Conservation (phyloP, 2,797 vertebrate species). For the Pangasius sanitwongsei region DNA sequence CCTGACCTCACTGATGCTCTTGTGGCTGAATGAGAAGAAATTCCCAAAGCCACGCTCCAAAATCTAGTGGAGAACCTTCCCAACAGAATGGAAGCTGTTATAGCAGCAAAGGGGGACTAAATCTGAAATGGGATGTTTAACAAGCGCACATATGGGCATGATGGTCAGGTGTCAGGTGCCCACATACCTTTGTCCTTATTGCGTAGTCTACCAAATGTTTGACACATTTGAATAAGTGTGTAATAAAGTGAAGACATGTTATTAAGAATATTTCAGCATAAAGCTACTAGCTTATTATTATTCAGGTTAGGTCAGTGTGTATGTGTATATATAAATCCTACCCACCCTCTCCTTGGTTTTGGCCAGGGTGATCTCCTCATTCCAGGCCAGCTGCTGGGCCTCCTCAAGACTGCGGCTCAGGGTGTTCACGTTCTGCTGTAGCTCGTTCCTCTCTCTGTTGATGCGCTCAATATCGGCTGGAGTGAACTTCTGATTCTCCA, state of each 20-base stretch:
- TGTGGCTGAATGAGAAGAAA: background rate
- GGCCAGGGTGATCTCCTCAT: constrained; percentile 87
- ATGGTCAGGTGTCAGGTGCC: background rate
- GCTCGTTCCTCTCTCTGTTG: constrained; percentile 88
- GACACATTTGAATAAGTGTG: background rate
- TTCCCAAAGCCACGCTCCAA: background rate
- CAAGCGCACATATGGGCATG: background rate
- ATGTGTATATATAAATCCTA: background rate
- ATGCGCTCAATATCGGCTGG: constrained; percentile 92
- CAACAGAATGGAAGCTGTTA: too few relatives aligned
- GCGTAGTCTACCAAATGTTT: background rate
- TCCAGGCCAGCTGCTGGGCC: constrained; percentile 88
- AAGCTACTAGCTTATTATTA: background rate
- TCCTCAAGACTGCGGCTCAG: constrained; percentile 84
- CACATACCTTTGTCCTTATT: background rate
- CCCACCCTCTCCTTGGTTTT: constrained; percentile 85
- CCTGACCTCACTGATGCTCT: background rate
- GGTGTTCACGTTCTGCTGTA: constrained; percentile 85
- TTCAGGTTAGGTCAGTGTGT: background rate
- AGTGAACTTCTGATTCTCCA: constrained; percentile 92
- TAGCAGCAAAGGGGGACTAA: too few relatives aligned
- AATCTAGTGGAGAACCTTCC: background rate
- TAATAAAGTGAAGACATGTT: background rate
- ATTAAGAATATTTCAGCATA: background rate
- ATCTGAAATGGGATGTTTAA: background rate